Conservation (phyloP, 1,140 invertebrate genomes). For the Campoletis sonorensis region DNA sequence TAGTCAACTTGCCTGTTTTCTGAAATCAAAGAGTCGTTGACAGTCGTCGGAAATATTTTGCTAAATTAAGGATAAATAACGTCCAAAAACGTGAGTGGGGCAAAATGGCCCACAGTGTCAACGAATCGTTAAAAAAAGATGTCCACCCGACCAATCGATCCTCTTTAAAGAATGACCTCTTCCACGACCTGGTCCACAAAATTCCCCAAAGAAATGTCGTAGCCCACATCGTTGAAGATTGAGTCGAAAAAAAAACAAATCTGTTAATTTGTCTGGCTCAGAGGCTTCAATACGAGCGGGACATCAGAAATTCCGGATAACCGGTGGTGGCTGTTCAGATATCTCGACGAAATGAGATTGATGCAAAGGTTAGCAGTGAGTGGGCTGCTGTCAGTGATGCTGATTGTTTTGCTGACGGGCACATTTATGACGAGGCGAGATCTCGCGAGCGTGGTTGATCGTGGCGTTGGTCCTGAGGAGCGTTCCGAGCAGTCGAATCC, state of each 20-base stretch:
- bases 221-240: background rate
- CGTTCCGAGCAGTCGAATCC: slow-evolving; percentile 67
- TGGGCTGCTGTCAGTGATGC: slow-evolving; percentile 72
- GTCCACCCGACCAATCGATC: too few species aligned
- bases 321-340: slow-evolving; percentile 58
- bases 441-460: slow-evolving; percentile 66
- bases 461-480: slow-evolving; percentile 67
- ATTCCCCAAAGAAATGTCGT: background rate
- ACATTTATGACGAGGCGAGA: slow-evolving; percentile 70
- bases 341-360: slow-evolving; percentile 67
- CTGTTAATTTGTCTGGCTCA: slow-evolving; percentile 43
- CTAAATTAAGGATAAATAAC: too few species aligned
- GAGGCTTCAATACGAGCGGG: slow-evolving; percentile 64
- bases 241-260: background rate
- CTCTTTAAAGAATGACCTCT: too few species aligned
- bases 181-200: too few species aligned
- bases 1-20: too few species aligned
- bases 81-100: too few species aligned
- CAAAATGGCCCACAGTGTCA: too few species aligned
- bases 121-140: background rate
- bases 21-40: too few species aligned
- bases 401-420: slow-evolving; percentile 71
- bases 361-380: slow-evolving; percentile 73
- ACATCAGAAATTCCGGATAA: slow-evolving; percentile 58
- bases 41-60: too few species aligned